These are phyloP conservation scores for Cynodonichthys magdalenae DNA, from an alignment of 2,797 vertebrate species.

Conservation along the genomic window DNA sequence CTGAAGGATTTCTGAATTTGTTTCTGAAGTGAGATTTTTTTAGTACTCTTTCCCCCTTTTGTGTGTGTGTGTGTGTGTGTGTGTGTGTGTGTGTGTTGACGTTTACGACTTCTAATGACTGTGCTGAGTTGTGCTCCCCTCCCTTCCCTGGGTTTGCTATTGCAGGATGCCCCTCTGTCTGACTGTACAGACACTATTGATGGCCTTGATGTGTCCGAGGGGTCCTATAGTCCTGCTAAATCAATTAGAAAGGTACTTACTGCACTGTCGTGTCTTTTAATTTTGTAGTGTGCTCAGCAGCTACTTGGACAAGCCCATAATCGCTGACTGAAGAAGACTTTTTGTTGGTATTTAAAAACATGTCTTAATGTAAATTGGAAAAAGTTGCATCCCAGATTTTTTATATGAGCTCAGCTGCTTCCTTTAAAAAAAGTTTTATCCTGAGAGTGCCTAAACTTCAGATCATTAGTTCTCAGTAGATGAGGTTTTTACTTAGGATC, in stretches of 20 bases:
- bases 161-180: slow-evolving; percentile 99
- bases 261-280: slow-evolving; percentile 39
- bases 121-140: slow-evolving; percentile 86
- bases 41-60: slow-evolving; percentile 60
- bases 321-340: too few relatives aligned
- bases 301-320: too few relatives aligned
- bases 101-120: slow-evolving; percentile 45
- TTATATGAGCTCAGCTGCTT: too few relatives aligned
- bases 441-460: too few relatives aligned
- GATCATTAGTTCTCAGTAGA: neutral
- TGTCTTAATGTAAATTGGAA: too few relatives aligned
- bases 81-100: slow-evolving; percentile 21
- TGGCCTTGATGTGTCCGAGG: slow-evolving; percentile 96
- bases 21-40: neutral
- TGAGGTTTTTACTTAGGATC: neutral
- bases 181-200: slow-evolving; percentile 99
- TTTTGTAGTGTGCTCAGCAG: too few relatives aligned
- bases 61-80: slow-evolving; percentile 46
- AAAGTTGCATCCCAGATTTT: too few relatives aligned
- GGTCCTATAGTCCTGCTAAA: slow-evolving; percentile 96
- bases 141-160: slow-evolving; percentile 93
- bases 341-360: too few relatives aligned
- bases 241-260: slow-evolving; percentile 98
- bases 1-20: too few relatives aligned
- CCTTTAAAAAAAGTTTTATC: too few relatives aligned